These are phyloP conservation scores for Gorsachius magnificus DNA, from an alignment of 2,797 vertebrate species.

Conservation along the genomic window DNA sequence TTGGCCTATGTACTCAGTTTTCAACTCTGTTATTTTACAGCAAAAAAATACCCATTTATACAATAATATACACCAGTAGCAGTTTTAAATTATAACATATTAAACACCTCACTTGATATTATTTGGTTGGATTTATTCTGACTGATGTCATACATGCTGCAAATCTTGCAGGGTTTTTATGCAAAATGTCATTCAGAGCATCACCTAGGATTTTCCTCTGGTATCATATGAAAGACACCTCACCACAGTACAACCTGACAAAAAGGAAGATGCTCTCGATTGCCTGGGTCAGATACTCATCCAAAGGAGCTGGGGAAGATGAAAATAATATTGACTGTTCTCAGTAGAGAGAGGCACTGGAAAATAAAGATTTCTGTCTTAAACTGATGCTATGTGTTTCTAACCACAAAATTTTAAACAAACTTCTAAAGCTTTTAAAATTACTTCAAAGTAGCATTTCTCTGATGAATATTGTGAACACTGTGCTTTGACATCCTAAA, in stretches of 20 bases:
- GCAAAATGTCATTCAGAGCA: constrained; percentile 13
- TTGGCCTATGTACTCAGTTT: not conserved
- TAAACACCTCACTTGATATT: not conserved
- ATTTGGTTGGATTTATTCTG: not conserved
- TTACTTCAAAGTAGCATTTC: not conserved
- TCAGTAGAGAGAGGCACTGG: not conserved
- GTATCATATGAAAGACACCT: not conserved
- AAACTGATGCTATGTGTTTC: not conserved
- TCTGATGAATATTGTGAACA: not conserved
- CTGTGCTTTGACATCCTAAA: not conserved
- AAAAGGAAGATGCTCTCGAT: not conserved
- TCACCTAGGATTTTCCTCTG: not conserved
- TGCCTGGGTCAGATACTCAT: not conserved
- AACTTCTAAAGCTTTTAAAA: not conserved
- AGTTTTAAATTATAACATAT: constrained; percentile 18
- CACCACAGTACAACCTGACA: not conserved
- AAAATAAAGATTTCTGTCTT: not conserved
- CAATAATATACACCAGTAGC: not conserved
- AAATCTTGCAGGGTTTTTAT: not conserved
- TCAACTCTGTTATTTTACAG: not conserved
- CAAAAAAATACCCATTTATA: constrained; percentile 3
- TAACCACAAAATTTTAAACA: not conserved
- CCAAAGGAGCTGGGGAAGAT: not conserved
- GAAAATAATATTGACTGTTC: not conserved
- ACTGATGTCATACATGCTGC: not conserved